Percentiles rank a stretch among this genome's conserved stretches.
phyloP scores from a whole-genome alignment of 2,113 vertebrate genomes.

The Oxyruncus cristatus region DNA sequence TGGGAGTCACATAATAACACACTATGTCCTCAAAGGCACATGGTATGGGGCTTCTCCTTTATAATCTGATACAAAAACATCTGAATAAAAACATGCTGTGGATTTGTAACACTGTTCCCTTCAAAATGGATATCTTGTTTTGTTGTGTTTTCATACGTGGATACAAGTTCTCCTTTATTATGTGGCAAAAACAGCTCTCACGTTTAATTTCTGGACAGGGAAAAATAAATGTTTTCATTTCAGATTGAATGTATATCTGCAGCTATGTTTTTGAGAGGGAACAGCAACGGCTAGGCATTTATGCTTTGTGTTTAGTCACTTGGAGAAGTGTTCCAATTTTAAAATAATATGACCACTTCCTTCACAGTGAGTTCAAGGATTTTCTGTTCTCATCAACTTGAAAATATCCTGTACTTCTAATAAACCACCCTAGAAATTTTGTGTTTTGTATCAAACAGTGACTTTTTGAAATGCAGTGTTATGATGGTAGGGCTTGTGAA shows the following conservation, averaged over 20 bases:
- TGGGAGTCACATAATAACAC: not conserved
- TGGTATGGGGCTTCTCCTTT: not conserved
- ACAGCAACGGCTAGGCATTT: not conserved
- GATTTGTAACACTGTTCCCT: not conserved
- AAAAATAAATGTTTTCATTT: conserved; percentile 2
- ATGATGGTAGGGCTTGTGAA: not conserved
- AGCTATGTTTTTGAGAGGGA: not conserved
- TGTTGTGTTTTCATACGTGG: not conserved
- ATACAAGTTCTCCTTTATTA: not conserved
- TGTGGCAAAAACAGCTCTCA: not conserved
- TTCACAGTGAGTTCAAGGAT: not conserved
- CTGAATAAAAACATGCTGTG: not conserved
- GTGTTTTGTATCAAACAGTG: not conserved
- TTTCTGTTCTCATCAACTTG: not conserved
- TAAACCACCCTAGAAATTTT: not conserved
- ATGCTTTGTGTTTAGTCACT: not conserved
- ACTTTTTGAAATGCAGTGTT: not conserved
- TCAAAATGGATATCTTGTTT: not conserved
- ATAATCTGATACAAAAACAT: not conserved
- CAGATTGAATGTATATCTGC: not conserved
- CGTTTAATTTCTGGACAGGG: not conserved
- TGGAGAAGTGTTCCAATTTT: not conserved
- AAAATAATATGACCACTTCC: not conserved
- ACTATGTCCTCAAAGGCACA: not conserved
- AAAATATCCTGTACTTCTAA: not conserved